Evolutionary conservation across 2,888 invertebrate genomes (phyloP).

Genomic region (Campopleginae sp.): DNA sequence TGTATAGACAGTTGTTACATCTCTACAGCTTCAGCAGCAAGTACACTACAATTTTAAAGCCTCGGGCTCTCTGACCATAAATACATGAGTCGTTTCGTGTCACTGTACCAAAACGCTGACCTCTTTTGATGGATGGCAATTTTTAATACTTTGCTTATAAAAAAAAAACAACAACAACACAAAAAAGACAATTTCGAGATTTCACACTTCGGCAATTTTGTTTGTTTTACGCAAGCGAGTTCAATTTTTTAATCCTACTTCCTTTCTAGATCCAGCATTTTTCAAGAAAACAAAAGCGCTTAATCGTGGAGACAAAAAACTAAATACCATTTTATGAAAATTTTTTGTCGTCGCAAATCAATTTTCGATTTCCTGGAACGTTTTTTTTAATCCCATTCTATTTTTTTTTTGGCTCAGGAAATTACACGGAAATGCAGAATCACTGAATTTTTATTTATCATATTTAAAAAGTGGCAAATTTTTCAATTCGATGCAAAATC

Average conservation of each 20-base stretch:
- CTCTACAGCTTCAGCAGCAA: conserved; percentile 32
- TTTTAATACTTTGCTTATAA: neutral
- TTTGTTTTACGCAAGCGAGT: neutral
- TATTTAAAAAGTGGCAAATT: too few species aligned
- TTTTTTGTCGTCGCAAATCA: too few species aligned
- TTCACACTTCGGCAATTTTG: neutral
- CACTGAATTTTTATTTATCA: too few species aligned
- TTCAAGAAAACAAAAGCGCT: neutral
- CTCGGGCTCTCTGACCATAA: conserved; percentile 35
- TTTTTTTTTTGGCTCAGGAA: too few species aligned
- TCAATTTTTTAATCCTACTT: neutral
- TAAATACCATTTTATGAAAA: neutral
- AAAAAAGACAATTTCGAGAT: neutral
- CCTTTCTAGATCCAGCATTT: neutral
- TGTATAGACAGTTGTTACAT: conserved; percentile 42
- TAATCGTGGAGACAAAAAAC: neutral
- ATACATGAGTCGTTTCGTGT: conserved; percentile 8
- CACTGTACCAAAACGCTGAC: neutral
- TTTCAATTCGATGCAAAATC: too few species aligned
- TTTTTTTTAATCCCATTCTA: too few species aligned
- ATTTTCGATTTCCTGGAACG: too few species aligned
- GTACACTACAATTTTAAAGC: conserved; percentile 43
- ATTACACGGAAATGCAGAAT: too few species aligned
- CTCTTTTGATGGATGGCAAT: neutral
- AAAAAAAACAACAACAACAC: neutral